A percentile compares a stretch with the other conserved stretches of the same genome.
Evolutionary conservation across 2,113 vertebrate genomes (phyloP).

Genomic region (Coptodon bakossiorum): DNA sequence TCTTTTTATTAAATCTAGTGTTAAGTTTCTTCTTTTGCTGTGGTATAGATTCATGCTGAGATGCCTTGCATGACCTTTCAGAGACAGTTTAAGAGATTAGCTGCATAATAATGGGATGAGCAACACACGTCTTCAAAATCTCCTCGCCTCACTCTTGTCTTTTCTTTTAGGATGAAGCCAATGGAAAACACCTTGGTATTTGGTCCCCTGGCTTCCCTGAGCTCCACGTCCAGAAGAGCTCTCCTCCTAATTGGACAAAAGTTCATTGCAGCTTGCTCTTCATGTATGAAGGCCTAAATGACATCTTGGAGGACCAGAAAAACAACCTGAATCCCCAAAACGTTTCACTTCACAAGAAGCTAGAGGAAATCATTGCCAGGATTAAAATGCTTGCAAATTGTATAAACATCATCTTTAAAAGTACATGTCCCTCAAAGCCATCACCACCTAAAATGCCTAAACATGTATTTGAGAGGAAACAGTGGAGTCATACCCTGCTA

Average conservation of each 20-base stretch:
- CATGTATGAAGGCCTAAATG: slow-evolving; percentile 6
- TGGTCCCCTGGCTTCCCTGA: slow-evolving; percentile 26
- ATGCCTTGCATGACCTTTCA: not conserved
- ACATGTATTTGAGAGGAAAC: slow-evolving; percentile 11
- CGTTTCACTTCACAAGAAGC: accelerated
- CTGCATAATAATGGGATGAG: not conserved
- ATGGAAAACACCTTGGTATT: not conserved
- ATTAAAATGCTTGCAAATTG: not conserved
- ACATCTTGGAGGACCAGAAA: slow-evolving; percentile 12
- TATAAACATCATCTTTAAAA: not conserved
- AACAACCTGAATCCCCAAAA: not conserved
- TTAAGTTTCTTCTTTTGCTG: not conserved
- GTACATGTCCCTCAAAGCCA: not conserved
- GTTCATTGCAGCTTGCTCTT: slow-evolving; percentile 44
- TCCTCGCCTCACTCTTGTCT: not conserved
- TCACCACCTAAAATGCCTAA: not conserved
- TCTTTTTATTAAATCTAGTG: not conserved
- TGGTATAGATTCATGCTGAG: not conserved
- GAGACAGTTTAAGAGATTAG: not conserved
- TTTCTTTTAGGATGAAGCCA: slow-evolving; percentile 19
- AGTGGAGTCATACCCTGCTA: slow-evolving; percentile 49
- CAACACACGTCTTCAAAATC: not conserved
- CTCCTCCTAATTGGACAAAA: accelerated
- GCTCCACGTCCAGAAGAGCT: not conserved
- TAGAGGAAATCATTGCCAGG: accelerated